Base-by-base conservation (phyloP, 2,113 vertebrate genomes). In the Gorsachius goisagi region DNA sequence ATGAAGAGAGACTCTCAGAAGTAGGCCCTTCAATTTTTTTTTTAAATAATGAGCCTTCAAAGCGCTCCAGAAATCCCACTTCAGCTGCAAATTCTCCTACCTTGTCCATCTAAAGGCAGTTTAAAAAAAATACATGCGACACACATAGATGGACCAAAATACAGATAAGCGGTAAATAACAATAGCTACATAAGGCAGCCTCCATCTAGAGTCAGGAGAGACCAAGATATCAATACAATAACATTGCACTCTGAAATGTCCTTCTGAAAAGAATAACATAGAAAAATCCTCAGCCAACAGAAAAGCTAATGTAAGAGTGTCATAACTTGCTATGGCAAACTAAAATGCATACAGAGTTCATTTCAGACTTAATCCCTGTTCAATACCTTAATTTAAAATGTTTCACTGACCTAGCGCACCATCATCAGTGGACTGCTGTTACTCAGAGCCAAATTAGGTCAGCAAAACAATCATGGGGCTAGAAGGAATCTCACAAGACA, bases 1-100 rank as follows among this genome's bases (percentile, higher is more conserved):
- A 97, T 95, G 94, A 94, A 84, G 72, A 73, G 30, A 90, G 71
- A 72, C 49, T 37, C 73, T 79, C 69, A 78, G 44, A 85, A 88
- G 69, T 33, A 50, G 76, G 66, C 53, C 74, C 59, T 94, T 69
- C 58, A 28, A 73, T 69, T 95, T 94, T 95, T 94, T 89, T 96
- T 95, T 96, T 72, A 82, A 96, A 87, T 91, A 91, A 69, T 14
- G 23, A 95, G 66, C 35, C 58, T 85, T 79, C 50, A 73, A 58
- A 84, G 50, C 45, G 37, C 58, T 75, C 77, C 62, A 82, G 39
- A 75, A 93, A 90, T 45, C 73, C 76, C 62, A 81, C 53, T 93
- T 88, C 23, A 64, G 39, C 22, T 76, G 49, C 39, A 69, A 33
- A 5, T 83, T 90, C 85, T 76, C 53, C 71, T 73, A 50, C 74